Evolutionary conservation across 2,113 vertebrate species (phyloP), one percentile per base, ranked within the genome.

Genomic region (Lutjanus erythropterus): DNA sequence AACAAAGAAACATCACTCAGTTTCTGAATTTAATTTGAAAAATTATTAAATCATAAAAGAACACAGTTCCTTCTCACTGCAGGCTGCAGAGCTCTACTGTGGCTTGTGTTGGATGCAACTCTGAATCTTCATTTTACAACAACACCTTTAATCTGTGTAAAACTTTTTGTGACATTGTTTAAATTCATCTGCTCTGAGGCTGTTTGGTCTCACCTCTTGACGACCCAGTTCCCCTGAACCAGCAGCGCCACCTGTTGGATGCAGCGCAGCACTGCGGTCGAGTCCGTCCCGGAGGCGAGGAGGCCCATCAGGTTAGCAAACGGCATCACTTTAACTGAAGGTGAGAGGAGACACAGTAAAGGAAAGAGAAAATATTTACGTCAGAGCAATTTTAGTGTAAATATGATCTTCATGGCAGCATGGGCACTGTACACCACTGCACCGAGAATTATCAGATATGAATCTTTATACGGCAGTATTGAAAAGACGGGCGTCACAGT

Each of bases 231-330:
- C 27, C 98, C 98, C 90, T 99, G 98, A 70, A 99, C 97, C 75
- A 99, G 91, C 94, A 99, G 96, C 18, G 98, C 97, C 97, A 99
- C 98, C 95, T 99, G 98, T 93, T 99, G 98, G 91, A 99, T 97
- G 84, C 98, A 98, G 68, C 98, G 96, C 84, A 99, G 91, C 80
- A 96, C 97, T 14, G 97, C 86, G 0, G 96, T 97, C 0, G 97
- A 95, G 90, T 99, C 98, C 0, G 95, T 95, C 16, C 97, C 97
- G 0, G 97, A 95, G 53, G 96, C 97, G 0, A 99, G 94, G 53
- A 99, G 94, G 9, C 97, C 96, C 97, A 99, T 98, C 61, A 99
- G 94, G 89, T 98, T 98, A 64, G 98, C 96, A 81, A 99, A 99
- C 0, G 97, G 97, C 94, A 99, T 98, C 66, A 97, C 96, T 79